Conservation (phyloP, 2,888 invertebrate species). For the Hartigia nigra region DNA sequence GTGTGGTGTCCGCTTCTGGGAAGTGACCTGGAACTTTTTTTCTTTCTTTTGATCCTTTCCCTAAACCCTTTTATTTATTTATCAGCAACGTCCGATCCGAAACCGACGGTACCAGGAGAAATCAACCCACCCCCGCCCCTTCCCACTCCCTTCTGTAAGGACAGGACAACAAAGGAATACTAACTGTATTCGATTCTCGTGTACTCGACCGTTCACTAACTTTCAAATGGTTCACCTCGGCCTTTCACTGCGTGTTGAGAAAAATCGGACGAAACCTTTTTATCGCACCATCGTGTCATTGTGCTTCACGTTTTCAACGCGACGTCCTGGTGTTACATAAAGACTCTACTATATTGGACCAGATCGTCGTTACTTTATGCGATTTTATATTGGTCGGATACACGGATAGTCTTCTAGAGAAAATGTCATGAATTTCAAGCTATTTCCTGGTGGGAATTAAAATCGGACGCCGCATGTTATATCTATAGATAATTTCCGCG, state of each 20-base stretch:
- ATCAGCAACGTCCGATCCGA: slow-evolving; percentile 17
- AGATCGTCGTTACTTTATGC: not conserved
- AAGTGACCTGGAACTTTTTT: not conserved
- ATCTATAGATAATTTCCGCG: not conserved
- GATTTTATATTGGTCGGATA: not conserved
- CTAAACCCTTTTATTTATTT: slow-evolving; percentile 27
- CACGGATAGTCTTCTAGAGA: not conserved
- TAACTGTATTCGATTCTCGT: slow-evolving; percentile 27
- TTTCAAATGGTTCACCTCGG: slow-evolving; percentile 37
- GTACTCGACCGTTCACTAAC: slow-evolving; percentile 27
- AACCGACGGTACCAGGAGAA: not conserved
- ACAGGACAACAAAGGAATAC: slow-evolving; percentile 20
- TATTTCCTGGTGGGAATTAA: not conserved
- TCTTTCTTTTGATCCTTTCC: not conserved
- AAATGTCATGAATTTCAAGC: not conserved
- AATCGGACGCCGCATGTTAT: not conserved
- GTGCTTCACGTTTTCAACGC: not conserved
- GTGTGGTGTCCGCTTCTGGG: not conserved
- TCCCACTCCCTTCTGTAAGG: slow-evolving; percentile 13
- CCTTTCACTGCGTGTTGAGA: slow-evolving; percentile 2
- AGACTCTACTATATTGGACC: not conserved
- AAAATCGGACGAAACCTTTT: not conserved
- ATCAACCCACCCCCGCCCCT: not conserved
- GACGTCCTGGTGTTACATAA: not conserved
- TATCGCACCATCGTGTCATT: not conserved